phyloP scores from a whole-genome alignment of 2,113 vertebrate species.

The Pogona vitticeps region DNA sequence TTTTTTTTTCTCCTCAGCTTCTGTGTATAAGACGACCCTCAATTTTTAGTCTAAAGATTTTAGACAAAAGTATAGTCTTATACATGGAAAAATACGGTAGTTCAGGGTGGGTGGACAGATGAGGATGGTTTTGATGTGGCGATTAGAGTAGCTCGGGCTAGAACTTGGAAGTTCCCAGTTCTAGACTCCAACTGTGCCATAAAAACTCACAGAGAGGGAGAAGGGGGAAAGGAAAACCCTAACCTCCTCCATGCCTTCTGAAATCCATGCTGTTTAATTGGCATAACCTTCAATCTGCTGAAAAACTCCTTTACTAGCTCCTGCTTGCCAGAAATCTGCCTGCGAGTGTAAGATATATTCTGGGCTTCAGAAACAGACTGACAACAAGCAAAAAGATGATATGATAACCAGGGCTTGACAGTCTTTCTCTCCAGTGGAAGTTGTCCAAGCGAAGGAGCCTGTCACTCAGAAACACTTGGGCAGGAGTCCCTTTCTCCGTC shows the following conservation, averaged over 20 bases:
- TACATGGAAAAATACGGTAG: too few species aligned
- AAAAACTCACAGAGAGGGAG: too few species aligned
- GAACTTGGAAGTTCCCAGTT: too few species aligned
- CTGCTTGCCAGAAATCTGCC: conserved; percentile 15
- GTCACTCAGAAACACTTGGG: neutral
- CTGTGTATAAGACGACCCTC: too few species aligned
- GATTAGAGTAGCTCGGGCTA: too few species aligned
- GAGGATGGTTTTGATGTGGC: too few species aligned
- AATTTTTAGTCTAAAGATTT: too few species aligned
- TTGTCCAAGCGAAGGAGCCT: neutral
- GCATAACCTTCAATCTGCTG: neutral
- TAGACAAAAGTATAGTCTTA: too few species aligned
- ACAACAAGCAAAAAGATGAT: neutral
- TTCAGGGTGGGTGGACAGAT: too few species aligned
- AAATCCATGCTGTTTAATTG: conserved; percentile 14
- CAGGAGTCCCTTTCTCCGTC: neutral
- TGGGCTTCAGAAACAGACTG: neutral
- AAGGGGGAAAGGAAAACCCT: neutral
- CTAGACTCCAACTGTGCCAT: too few species aligned
- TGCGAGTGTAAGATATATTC: conserved; percentile 1
- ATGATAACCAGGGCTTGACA: neutral
- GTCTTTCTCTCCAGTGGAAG: neutral
- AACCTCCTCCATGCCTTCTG: neutral
- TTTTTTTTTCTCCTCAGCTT: too few species aligned
- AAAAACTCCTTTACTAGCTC: neutral